Percentiles rank a stretch among this genome's conserved stretches.
Conservation (phyloP, 1,140 invertebrate genomes). For the Drosophila setifemur region DNA sequence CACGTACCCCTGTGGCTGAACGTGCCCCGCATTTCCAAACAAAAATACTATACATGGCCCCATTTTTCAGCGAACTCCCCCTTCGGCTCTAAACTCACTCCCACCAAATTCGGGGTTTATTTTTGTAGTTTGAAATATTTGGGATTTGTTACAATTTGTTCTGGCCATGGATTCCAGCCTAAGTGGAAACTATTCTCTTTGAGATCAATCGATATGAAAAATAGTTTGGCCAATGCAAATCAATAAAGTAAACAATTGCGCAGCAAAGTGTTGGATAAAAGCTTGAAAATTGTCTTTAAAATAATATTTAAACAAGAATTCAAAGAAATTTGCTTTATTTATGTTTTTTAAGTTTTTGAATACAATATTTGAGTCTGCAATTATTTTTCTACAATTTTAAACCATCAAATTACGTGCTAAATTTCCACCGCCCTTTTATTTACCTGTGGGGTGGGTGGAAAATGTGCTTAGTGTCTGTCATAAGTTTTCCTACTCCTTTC, state of each 20-base stretch:
- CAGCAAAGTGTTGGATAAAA: conserved; percentile 1
- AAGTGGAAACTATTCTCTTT: conserved; percentile 38
- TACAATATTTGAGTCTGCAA: not conserved
- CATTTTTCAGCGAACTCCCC: conserved; percentile 56
- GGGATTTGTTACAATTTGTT: conserved; percentile 41
- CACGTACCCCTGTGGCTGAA: conserved; percentile 66
- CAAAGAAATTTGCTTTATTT: too few relatives aligned
- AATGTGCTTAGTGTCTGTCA: conserved; percentile 19
- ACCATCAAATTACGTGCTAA: not conserved
- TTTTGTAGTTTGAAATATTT: conserved; percentile 38
- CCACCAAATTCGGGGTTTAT: not conserved
- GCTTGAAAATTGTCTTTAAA: not conserved
- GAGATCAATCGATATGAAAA: not conserved
- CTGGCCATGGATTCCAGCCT: conserved; percentile 5
- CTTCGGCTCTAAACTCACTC: not conserved
- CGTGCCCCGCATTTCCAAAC: conserved; percentile 73
- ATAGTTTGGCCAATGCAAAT: not conserved
- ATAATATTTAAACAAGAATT: too few relatives aligned
- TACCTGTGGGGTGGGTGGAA: not conserved
- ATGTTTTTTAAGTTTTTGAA: too few relatives aligned
- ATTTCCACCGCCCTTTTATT: not conserved
- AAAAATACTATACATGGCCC: conserved; percentile 61
- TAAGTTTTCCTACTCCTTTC: conserved; percentile 16
- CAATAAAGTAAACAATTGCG: not conserved
- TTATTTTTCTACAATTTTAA: not conserved